Evolutionary conservation across 1,140 invertebrate species (phyloP).

Genomic region (Pseudomyrmex dendroicus): DNA sequence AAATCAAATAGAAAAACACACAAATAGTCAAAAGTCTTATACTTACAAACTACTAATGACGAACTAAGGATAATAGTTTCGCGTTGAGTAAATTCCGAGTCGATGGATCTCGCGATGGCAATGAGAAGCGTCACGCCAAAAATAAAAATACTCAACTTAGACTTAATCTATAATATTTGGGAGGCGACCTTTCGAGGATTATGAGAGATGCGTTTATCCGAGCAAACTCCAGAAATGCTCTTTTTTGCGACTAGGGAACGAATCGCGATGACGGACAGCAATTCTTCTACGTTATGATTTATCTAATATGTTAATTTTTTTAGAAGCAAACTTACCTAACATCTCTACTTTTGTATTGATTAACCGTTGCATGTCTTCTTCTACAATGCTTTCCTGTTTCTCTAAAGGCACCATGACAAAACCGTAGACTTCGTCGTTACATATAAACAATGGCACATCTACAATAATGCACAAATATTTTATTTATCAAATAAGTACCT

Average conservation of each 20-base stretch:
- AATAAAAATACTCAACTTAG: neutral
- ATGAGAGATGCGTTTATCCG: too few relatives aligned
- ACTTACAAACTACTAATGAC: too few relatives aligned
- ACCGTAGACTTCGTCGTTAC: conserved; percentile 94
- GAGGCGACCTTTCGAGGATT: too few relatives aligned
- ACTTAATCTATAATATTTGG: neutral
- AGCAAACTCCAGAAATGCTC: too few relatives aligned
- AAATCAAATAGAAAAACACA: too few relatives aligned
- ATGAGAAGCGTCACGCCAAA: too few relatives aligned
- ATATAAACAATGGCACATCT: conserved; percentile 91
- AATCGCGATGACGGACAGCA: too few relatives aligned
- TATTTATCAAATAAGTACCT: conserved; percentile 20
- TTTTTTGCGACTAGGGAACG: too few relatives aligned
- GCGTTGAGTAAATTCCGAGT: too few relatives aligned
- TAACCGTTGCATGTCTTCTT: conserved; percentile 92
- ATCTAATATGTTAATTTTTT: neutral
- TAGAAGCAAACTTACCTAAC: conserved; percentile 84
- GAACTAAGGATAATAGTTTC: too few relatives aligned
- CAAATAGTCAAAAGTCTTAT: too few relatives aligned
- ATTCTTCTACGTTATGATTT: neutral
- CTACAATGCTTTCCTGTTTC: conserved; percentile 86
- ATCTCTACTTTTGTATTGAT: conserved; percentile 92
- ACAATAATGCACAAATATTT: conserved; percentile 58
- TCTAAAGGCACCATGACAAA: conserved; percentile 94
- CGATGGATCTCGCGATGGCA: too few relatives aligned